phyloP scores from a whole-genome alignment of 2,113 vertebrate genomes.

The Gymnorhina tibicen region DNA sequence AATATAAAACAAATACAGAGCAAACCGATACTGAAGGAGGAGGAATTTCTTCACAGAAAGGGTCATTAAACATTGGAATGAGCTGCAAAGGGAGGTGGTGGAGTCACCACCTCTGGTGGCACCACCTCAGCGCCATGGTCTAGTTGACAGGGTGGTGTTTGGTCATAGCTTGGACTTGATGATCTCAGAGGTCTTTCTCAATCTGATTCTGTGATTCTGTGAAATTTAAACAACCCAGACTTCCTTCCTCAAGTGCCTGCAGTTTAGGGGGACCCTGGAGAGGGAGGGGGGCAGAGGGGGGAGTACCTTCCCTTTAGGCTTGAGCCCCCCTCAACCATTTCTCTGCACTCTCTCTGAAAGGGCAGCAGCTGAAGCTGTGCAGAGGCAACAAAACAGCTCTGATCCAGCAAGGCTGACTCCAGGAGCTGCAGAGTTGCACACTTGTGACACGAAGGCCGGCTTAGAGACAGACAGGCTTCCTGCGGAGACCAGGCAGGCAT shows the following conservation, averaged over 20 bases:
- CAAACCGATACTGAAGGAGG: not conserved
- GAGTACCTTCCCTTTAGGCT: not conserved
- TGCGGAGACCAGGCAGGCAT: not conserved
- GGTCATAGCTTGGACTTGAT: not conserved
- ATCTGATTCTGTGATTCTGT: not conserved
- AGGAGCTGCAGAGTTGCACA: not conserved
- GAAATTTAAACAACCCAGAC: not conserved
- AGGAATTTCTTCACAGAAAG: not conserved
- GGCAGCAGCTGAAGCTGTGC: not conserved
- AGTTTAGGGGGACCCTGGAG: not conserved
- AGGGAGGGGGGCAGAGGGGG: fast-evolving
- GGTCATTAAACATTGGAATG: not conserved
- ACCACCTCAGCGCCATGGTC: not conserved
- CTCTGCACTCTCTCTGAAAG: not conserved
- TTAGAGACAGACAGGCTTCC: not conserved
- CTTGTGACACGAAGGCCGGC: fast-evolving
- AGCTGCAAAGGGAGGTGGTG: not conserved
- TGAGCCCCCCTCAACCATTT: not conserved
- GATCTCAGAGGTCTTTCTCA: not conserved
- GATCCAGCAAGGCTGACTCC: not conserved
- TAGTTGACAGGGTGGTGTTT: not conserved
- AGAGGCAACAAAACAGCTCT: not conserved
- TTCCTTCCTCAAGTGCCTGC: not conserved
- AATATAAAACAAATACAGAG: not conserved
- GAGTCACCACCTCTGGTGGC: not conserved